Base-by-base conservation (phyloP, 2,113 vertebrate genomes). In the Ictalurus punctatus region DNA sequence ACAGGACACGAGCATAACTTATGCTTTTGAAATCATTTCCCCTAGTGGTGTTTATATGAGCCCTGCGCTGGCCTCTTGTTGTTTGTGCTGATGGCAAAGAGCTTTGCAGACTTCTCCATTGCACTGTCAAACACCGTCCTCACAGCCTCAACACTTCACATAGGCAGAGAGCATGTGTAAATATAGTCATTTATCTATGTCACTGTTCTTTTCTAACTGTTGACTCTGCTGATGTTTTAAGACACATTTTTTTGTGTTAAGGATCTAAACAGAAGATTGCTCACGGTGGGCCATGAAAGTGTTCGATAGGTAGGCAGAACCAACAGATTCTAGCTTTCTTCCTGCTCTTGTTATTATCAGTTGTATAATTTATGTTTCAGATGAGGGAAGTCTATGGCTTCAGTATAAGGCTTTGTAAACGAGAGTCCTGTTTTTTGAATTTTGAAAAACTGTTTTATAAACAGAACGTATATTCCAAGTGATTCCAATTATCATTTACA, bases 11-110 rank as follows among this genome's bases (percentile, higher is more conserved):
- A 67, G 67, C 61, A 94, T 94, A 93, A 93, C 92, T 90, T 89
- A 91, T 84, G 90, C 81, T 40, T 82, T 84, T 90, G 84, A 91
- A 92, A 88, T 94, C 21, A 88, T 78, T 73, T 85, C 89, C 59
- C 88, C 91, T 90, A 84, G 34, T 87, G 93, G 90, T 95, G 93
- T 93, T 92, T 92, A 92, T 87, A 88, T 30, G 3, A 90, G 93
- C 90, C 37, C 25, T 63, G 63, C 21, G n/a, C 56, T 34, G 85
- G 85, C 63, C 83, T 85, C 48, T 88, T 81, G 84, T 61, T 89
- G 88, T 94, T 94, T 94, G 91, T 92, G 88, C 88, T 89, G 90
- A 92, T 88, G 86, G 84, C 92, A 89, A 91, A 93, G 2, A 87
- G 92, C 19, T 92, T 92, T 92, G 94, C 85, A 91, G 76, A 87